A percentile compares a stretch with the other conserved stretches of the same genome.
These are phyloP conservation scores for Virgularia gustaviana DNA, from an alignment of 92 coral and sea anemone species.

Conservation along the genomic window DNA sequence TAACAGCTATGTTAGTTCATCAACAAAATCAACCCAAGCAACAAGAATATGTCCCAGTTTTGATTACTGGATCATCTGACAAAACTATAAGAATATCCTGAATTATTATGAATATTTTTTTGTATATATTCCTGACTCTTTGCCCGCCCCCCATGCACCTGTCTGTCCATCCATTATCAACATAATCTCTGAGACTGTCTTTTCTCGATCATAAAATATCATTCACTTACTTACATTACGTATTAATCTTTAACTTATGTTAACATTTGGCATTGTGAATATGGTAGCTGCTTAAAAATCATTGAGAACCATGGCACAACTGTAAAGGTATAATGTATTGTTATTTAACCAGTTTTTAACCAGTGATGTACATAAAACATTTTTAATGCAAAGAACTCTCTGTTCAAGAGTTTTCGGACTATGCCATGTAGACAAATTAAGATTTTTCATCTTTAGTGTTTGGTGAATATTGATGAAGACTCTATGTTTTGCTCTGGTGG, in stretches of 20 bases:
- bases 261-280: slow-evolving; percentile 86
- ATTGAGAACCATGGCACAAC: slow-evolving; percentile 83
- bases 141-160: too few relatives aligned
- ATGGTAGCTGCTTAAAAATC: slow-evolving; percentile 79
- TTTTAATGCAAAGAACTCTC: not conserved
- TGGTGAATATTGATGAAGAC: slow-evolving; percentile 65
- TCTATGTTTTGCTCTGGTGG: slow-evolving; percentile 86
- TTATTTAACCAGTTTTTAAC: too few relatives aligned
- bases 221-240: too few relatives aligned
- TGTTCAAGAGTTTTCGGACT: not conserved
- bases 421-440: not conserved
- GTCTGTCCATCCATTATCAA: too few relatives aligned
- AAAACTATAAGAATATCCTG: slow-evolving; percentile 89
- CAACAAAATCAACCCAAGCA: slow-evolving; percentile 57
- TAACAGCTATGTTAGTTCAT: slow-evolving; percentile 83
- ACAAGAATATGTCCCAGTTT: slow-evolving; percentile 58
- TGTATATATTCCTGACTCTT: not conserved
- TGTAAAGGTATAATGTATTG: slow-evolving; percentile 73
- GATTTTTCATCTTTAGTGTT: slow-evolving; percentile 51
- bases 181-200: too few relatives aligned
- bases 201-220: too few relatives aligned
- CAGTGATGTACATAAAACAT: not conserved
- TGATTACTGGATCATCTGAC: slow-evolving; percentile 94
- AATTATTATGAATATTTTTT: not conserved
- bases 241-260: not conserved